A percentile compares a stretch with the other conserved stretches of the same genome.
phyloP scores from a whole-genome alignment of 2,888 invertebrate genomes.

The Chironomus tentans region DNA sequence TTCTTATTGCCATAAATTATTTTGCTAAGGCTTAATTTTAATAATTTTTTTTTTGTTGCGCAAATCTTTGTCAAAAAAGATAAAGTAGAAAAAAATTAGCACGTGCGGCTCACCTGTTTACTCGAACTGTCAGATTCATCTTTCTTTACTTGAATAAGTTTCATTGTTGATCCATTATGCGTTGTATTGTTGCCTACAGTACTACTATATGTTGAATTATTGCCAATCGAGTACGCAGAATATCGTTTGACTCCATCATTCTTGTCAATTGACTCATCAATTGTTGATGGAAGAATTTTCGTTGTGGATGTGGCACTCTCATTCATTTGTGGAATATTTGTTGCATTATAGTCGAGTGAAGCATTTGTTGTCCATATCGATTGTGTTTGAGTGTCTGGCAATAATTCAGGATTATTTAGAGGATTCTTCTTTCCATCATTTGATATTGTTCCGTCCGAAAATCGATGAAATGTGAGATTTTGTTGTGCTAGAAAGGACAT shows the following conservation, averaged over 20 bases:
- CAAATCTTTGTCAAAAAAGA: too few species aligned
- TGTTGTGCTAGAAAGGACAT: constrained; percentile 26
- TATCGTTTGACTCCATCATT: neutral
- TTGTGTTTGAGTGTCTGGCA: neutral
- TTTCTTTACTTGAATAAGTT: constrained; percentile 17
- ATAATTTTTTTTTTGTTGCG: too few species aligned
- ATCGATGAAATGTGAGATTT: constrained; percentile 22
- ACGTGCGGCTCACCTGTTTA: constrained; percentile 33
- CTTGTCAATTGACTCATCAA: neutral
- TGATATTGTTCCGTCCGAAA: constrained; percentile 8
- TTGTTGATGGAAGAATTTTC: constrained; percentile 2
- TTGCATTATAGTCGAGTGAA: neutral
- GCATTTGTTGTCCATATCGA: constrained; percentile 9
- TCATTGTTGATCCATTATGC: constrained; percentile 10
- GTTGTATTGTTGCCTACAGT: neutral
- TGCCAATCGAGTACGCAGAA: constrained; percentile 2
- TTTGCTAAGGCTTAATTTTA: neutral
- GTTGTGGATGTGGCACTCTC: constrained; percentile 5
- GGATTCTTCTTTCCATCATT: neutral
- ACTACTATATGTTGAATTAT: neutral
- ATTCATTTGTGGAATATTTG: neutral
- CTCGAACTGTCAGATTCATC: constrained; percentile 33
- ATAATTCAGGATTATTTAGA: neutral
- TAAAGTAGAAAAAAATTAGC: neutral
- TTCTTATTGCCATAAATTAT: neutral